Conservation (phyloP, 2,113 vertebrate genomes). For the Sinocyclocheilus grahami region DNA sequence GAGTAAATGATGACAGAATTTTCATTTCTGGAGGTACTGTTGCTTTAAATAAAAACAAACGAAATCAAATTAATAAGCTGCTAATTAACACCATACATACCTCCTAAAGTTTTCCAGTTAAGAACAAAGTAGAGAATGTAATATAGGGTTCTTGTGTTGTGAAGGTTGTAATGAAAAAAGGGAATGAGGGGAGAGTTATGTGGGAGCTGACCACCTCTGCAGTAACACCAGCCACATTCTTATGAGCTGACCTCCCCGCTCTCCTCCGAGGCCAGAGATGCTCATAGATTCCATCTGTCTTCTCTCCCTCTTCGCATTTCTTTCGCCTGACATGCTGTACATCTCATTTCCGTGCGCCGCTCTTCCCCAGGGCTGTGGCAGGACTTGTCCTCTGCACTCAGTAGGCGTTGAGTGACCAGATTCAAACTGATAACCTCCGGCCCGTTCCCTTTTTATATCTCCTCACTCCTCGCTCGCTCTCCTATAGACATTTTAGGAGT, state of each 20-base stretch:
- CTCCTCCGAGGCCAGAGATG: slow-evolving; percentile 60
- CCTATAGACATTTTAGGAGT: not conserved
- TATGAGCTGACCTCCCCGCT: slow-evolving; percentile 39
- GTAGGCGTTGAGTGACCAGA: slow-evolving; percentile 31
- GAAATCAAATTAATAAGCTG: not conserved
- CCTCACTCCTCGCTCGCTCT: not conserved
- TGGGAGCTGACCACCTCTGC: slow-evolving; percentile 26
- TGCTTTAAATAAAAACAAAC: not conserved
- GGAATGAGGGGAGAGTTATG: not conserved
- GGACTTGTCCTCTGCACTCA: slow-evolving; percentile 39
- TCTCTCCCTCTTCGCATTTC: slow-evolving; percentile 33
- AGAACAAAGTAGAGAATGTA: not conserved
- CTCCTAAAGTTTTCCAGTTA: not conserved
- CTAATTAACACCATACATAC: not conserved
- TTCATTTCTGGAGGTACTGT: not conserved
- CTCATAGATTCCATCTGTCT: slow-evolving; percentile 59
- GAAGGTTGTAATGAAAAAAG: slow-evolving; percentile 10
- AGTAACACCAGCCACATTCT: slow-evolving; percentile 22
- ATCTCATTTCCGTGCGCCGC: slow-evolving; percentile 29
- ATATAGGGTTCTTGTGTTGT: not conserved
- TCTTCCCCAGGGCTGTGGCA: not conserved
- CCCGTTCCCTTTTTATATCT: not conserved
- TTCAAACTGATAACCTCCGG: slow-evolving; percentile 40
- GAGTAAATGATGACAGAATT: not conserved
- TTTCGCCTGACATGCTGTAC: slow-evolving; percentile 44